Base-by-base conservation (phyloP, 2,888 invertebrate species). In the Melanostoma mellinum region DNA sequence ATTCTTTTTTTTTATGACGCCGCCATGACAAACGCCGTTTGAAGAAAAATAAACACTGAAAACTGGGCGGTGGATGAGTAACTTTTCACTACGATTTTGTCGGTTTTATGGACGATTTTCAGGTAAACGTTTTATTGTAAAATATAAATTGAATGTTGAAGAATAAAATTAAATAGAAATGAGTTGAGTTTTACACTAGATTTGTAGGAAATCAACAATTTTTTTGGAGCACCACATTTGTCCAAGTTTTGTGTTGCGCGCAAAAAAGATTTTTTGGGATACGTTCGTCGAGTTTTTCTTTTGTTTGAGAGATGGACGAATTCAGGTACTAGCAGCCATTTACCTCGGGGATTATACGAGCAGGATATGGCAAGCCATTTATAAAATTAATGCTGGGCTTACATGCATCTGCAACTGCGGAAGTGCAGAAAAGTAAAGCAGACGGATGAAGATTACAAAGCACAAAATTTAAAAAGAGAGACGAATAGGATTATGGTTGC, bases 11-110 rank as follows among this genome's bases (percentile, higher is more conserved):
- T 33, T 38, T 65, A 82, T 53, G 82, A 82, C 84, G 84, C 74
- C 79, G 84, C 84, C 84, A 84, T 84, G 84, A 79, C 79, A 84
- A 74, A 78, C 77, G 82, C 74, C 65, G 58, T 74, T 68, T 56
- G 42, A 69, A 75, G 77, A 82, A 82, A 82, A 82, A 84, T 79
- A 84, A 84, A 84, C 84, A 84, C 74, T 78, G 38, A 79, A 63
- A 78, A 79, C 55, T 75, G 74, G 84, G 84, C 74, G 82, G 79
- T 67, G 53, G 48, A 78, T 65, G 0, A 20, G 0, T 42, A 56
- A 58, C 6, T 33, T 69, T 78, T 73, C 63, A 42, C 50, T 42
- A 63, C 30, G 9, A 65, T 53, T 69, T 73, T 73, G 1, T 36
- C 3, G 38, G 10, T 3, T 20, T 1, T n/a, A 4, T 3, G 42